Percentiles rank a stretch among this genome's conserved stretches.
phyloP scores from a whole-genome alignment of 2,113 vertebrate genomes.

The Argyrosomus japonicus region DNA sequence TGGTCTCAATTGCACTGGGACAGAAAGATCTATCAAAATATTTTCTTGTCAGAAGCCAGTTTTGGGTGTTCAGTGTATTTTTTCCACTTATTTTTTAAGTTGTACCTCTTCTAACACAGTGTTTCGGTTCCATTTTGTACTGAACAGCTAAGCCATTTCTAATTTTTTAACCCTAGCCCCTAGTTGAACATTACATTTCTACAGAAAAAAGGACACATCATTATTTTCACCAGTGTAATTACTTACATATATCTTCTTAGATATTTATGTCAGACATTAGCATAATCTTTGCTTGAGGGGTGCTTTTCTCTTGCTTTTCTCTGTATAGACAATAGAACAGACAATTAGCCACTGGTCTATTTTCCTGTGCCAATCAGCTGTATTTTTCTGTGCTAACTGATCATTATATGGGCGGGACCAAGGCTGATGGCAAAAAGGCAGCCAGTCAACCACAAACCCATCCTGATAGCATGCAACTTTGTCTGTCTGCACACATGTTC shows the following conservation, averaged over 20 bases:
- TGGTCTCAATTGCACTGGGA: not conserved
- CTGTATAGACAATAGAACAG: slow-evolving; percentile 81
- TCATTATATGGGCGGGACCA: slow-evolving; percentile 71
- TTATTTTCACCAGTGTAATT: not conserved
- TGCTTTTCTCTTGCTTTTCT: not conserved
- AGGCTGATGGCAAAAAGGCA: slow-evolving; percentile 41
- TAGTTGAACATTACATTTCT: slow-evolving; percentile 40
- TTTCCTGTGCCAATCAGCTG: slow-evolving; percentile 72
- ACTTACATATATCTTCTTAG: not conserved
- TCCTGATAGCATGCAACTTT: slow-evolving; percentile 74
- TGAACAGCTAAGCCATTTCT: not conserved
- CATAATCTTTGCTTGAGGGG: not conserved
- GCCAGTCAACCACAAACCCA: slow-evolving; percentile 65
- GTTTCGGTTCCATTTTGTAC: slow-evolving; percentile 8
- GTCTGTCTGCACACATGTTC: slow-evolving; percentile 80
- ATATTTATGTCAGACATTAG: not conserved
- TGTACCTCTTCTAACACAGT: not conserved
- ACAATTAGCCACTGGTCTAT: slow-evolving; percentile 72
- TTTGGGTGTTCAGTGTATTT: not conserved
- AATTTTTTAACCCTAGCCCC: too few relatives aligned
- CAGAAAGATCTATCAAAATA: not conserved
- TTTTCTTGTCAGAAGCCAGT: not conserved
- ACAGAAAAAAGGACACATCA: slow-evolving; percentile 80
- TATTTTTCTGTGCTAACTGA: slow-evolving; percentile 74
- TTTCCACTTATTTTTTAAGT: not conserved